These are phyloP conservation scores for Drosophila eugracilis DNA, from an alignment of 1,140 invertebrate species.

Conservation along the genomic window DNA sequence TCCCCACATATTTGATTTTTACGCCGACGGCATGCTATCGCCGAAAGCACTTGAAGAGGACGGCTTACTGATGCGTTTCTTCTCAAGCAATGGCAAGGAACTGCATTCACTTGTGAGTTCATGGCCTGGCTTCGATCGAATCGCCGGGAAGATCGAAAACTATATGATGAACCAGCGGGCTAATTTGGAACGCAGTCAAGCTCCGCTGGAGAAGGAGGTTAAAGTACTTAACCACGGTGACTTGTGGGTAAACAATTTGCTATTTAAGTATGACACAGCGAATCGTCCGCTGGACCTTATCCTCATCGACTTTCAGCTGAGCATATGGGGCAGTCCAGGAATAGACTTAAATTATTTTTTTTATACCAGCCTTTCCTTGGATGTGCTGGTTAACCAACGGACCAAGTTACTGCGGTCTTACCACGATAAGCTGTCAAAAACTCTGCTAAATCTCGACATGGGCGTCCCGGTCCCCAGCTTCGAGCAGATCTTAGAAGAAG, in stretches of 20 bases:
- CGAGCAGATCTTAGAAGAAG: conserved; percentile 72
- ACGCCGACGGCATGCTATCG: conserved; percentile 64
- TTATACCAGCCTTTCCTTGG: conserved; percentile 70
- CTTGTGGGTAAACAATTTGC: conserved; percentile 88
- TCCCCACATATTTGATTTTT: conserved; percentile 52
- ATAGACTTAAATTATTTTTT: conserved; percentile 83
- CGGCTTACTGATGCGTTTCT: conserved; percentile 55
- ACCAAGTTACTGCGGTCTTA: conserved; percentile 81
- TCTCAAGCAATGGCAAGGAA: conserved; percentile 70
- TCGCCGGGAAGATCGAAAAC: conserved; percentile 76
- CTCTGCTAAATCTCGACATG: conserved; percentile 71
- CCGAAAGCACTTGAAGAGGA: conserved; percentile 48
- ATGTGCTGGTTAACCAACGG: conserved; percentile 73
- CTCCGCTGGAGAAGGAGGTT: conserved; percentile 41
- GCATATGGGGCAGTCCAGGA: conserved; percentile 72
- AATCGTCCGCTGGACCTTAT: conserved; percentile 46
- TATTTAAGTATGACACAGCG: conserved; percentile 86
- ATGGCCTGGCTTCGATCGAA: conserved; percentile 82
- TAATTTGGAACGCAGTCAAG: conserved; percentile 57
- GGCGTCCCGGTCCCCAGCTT: conserved; percentile 72
- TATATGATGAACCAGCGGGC: conserved; percentile 54
- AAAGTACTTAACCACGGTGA: conserved; percentile 89
- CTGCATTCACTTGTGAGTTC: conserved; percentile 74
- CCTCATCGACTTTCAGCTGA: conserved; percentile 77
- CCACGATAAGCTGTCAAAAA: conserved; percentile 55